Evolutionary conservation across 1,140 invertebrate species (phyloP).

Genomic region (Magallana gigas): DNA sequence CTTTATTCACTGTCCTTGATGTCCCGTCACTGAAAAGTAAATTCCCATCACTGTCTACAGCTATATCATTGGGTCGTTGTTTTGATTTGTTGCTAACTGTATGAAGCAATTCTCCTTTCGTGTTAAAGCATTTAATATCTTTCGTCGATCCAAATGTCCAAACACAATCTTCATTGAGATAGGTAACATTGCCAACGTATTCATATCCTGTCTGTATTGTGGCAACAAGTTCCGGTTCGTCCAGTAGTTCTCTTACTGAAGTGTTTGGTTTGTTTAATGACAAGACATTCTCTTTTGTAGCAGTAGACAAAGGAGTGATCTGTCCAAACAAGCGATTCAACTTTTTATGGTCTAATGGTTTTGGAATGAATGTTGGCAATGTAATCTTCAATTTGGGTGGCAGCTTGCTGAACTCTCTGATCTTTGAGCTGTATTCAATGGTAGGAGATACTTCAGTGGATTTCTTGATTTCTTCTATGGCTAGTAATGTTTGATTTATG

Average conservation of each 20-base stretch:
- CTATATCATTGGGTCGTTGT: neutral
- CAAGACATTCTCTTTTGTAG: neutral
- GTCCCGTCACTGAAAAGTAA: neutral
- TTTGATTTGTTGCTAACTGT: neutral
- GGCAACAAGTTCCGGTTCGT: neutral
- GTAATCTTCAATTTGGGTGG: neutral
- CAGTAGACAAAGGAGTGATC: neutral
- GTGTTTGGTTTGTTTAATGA: neutral
- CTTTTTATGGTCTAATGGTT: neutral
- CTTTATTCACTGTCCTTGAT: neutral
- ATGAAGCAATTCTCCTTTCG: neutral
- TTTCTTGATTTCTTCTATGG: neutral
- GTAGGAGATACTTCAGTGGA: neutral
- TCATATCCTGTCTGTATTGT: neutral
- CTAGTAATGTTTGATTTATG: neutral
- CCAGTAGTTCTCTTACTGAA: neutral
- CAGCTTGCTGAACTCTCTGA: neutral
- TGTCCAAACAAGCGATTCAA: neutral
- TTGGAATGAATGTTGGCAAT: neutral
- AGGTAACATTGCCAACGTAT: neutral
- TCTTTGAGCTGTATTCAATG: neutral
- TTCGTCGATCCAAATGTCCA: neutral
- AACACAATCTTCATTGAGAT: neutral
- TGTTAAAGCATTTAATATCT: neutral
- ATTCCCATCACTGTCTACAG: neutral